Evolutionary conservation across 2,113 vertebrate species (phyloP), one percentile per base, ranked within the genome.

Genomic region (Cryptomyrus ogoouensis): DNA sequence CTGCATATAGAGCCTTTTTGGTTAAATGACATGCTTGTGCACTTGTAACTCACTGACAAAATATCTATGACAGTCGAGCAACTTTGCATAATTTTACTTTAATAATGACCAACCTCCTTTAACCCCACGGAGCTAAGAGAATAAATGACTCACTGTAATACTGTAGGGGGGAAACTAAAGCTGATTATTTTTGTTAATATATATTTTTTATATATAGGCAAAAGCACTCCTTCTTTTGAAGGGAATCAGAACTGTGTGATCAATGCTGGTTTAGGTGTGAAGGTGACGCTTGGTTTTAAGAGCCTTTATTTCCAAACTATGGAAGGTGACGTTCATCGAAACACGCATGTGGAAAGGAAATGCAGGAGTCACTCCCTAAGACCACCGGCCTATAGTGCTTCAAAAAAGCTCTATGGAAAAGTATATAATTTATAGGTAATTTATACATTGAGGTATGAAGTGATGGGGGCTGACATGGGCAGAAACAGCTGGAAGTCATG

Each of bases 391-490:
- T 47, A 12, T 84, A 84, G 83, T 84, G 42, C 83, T 84, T 47
- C 44, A 46, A 84, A 84, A 83, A 84, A 84, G 39, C 44, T 84
- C 42, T 84, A 84, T 84, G 6, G 77, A 47, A 84, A 84, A 42
- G 83, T 84, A n/a, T 84, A 84, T 84, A 84, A 84, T 84, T 84
- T 84, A 84, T 84, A 84, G 44, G 42, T 84, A 84, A 84, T 84
- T 84, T 84, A 84, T 84, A 84, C 83, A n/a, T 84, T 84, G 42
- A 84, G 42, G 39, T 84, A 84, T 47, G 39, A 84, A 47, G 83
- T 46, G 17, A n/a, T 44, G 83, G 39, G 46, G 83, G 44, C 24
- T n/a, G 44, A 44, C 83, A 84, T n/a, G 42, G 35, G n/a, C 62
- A 5, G 74, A 80, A 80, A 80, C 74, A 80, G 74, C 74, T 74